Evolutionary conservation across 2,113 vertebrate species (phyloP).

Genomic region (Proteles cristata): DNA sequence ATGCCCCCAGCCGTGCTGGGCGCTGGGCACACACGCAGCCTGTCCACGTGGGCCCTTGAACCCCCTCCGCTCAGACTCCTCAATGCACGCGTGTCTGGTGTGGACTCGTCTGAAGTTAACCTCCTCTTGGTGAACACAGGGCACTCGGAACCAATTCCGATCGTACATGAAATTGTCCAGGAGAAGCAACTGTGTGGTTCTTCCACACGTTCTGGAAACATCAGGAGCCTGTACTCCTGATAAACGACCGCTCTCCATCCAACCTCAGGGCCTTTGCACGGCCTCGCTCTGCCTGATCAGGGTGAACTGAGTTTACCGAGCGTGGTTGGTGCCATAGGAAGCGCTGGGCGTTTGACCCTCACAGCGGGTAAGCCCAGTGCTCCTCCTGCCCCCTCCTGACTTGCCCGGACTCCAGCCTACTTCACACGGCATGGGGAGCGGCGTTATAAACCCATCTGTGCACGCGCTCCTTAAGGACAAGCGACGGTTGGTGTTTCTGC

Average conservation of each 20-base stretch:
- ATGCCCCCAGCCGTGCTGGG: not conserved
- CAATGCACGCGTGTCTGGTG: not conserved
- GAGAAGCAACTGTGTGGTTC: not conserved
- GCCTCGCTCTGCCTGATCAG: not conserved
- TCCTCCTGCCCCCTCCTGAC: fast-evolving
- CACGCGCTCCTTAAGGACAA: not conserved
- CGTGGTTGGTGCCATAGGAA: not conserved
- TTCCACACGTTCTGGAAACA: not conserved
- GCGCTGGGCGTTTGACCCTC: not conserved
- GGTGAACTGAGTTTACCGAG: not conserved
- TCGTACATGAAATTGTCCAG: not conserved
- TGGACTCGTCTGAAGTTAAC: not conserved
- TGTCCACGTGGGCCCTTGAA: too few species aligned
- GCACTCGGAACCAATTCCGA: not conserved
- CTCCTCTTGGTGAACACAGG: not conserved
- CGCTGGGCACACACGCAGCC: too few species aligned
- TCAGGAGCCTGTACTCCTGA: not conserved
- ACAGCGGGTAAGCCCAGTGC: too few species aligned
- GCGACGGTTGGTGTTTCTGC: too few species aligned
- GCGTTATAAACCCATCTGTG: too few species aligned
- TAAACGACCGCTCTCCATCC: not conserved
- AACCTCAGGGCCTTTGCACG: not conserved
- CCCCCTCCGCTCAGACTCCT: not conserved
- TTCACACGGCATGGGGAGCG: not conserved
- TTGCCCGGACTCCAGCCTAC: not conserved